A percentile compares a stretch with the other conserved stretches of the same genome.
phyloP scores from a whole-genome alignment of 2,797 vertebrate species.

The Eulemur coronatus region DNA sequence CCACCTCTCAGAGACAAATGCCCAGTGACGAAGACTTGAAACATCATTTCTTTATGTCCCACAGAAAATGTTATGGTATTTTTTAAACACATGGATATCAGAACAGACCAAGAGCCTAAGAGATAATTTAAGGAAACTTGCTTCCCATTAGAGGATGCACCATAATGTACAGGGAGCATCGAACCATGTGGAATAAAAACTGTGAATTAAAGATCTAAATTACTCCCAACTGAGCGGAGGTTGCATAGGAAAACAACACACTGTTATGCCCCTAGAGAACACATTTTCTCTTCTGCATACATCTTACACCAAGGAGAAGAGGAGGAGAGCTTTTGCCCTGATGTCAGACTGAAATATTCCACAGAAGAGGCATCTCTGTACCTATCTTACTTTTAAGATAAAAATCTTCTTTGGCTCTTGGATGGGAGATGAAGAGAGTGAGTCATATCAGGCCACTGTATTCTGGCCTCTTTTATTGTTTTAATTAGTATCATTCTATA shows the following conservation, averaged over 20 bases:
- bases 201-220: constrained; percentile 2
- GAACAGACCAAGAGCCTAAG: not conserved
- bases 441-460: not conserved
- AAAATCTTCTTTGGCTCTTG: constrained; percentile 3
- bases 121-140: not conserved
- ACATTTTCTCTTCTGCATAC: not conserved
- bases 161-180: not conserved
- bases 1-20: not conserved
- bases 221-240: not conserved
- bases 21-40: not conserved
- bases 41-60: not conserved
- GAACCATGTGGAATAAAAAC: not conserved
- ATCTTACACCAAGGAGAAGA: not conserved
- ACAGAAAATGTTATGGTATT: not conserved
- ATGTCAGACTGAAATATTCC: not conserved
- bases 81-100: not conserved
- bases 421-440: not conserved
- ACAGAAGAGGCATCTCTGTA: not conserved
- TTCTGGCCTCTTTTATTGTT: not conserved
- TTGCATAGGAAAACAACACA: not conserved
- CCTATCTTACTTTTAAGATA: not conserved
- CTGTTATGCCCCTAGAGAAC: not conserved
- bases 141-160: not conserved
- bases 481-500: not conserved
- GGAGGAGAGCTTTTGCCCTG: not conserved